These are phyloP conservation scores for Scelioninae gen. 1 DNA, from an alignment of 2,888 invertebrate species.

Conservation along the genomic window DNA sequence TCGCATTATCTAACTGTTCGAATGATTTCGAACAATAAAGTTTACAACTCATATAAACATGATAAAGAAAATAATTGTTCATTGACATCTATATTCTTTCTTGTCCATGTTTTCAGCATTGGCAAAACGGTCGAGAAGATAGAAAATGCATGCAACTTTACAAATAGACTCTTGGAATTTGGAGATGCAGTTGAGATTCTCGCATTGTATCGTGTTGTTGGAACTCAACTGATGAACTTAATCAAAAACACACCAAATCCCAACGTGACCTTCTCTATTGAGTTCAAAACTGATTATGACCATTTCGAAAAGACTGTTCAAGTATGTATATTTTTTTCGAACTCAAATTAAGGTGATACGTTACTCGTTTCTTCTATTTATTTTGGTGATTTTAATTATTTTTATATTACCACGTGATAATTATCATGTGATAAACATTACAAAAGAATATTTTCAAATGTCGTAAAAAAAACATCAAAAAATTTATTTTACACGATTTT, in stretches of 20 bases:
- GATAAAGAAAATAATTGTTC: not conserved
- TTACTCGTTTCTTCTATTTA: too few species aligned
- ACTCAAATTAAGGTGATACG: not conserved
- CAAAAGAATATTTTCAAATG: too few species aligned
- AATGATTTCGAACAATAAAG: conserved; percentile 6
- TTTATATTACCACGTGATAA: too few species aligned
- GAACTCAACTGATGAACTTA: conserved; percentile 90
- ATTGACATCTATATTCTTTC: not conserved
- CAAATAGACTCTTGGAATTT: conserved; percentile 91
- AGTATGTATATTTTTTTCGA: conserved; percentile 74
- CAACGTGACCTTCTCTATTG: conserved; percentile 91
- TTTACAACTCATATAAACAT: not conserved
- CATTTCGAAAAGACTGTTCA: conserved; percentile 90
- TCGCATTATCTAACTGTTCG: not conserved
- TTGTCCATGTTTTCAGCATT: conserved; percentile 84
- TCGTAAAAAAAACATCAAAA: too few species aligned
- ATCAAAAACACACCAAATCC: conserved; percentile 93
- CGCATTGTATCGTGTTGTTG: conserved; percentile 91
- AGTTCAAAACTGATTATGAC: conserved; percentile 92
- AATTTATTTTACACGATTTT: too few species aligned
- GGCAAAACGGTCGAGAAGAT: conserved; percentile 93
- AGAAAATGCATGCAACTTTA: conserved; percentile 94
- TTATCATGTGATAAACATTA: too few species aligned
- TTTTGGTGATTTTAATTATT: too few species aligned
- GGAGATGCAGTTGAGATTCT: conserved; percentile 94